Percentiles rank a stretch among this genome's conserved stretches.
Evolutionary conservation across 2,888 invertebrate genomes (phyloP).

Genomic region (Vesta saturnalis): DNA sequence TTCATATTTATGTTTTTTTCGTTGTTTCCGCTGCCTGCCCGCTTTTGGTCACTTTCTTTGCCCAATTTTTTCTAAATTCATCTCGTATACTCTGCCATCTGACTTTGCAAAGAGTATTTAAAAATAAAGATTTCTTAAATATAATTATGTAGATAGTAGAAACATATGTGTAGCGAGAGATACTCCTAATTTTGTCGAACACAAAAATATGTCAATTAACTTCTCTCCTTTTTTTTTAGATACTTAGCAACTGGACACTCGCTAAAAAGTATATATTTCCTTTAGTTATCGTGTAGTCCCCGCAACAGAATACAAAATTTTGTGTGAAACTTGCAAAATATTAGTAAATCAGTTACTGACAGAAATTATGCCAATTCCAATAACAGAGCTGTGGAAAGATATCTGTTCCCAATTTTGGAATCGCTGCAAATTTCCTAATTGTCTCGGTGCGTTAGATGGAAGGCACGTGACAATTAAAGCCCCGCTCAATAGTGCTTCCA

Average conservation of each 20-base stretch:
- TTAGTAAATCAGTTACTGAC: neutral
- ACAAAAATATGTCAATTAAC: neutral
- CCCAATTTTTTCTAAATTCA: neutral
- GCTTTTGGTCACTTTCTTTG: neutral
- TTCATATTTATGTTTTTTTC: neutral
- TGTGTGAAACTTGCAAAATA: neutral
- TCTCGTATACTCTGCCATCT: neutral
- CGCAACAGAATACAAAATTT: neutral
- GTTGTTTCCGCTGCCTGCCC: neutral
- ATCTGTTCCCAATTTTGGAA: neutral
- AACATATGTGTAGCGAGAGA: neutral
- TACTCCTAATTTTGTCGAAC: neutral
- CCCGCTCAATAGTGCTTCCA: neutral
- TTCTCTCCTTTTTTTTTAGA: neutral
- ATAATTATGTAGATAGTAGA: neutral
- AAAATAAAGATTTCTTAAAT: neutral
- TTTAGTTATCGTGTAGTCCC: neutral
- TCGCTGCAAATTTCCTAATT: neutral
- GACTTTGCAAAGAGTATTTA: neutral
- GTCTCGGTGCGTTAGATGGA: neutral
- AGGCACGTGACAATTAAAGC: neutral
- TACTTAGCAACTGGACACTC: neutral
- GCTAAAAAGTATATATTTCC: neutral
- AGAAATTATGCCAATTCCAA: neutral
- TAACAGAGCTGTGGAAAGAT: neutral